phyloP scores from a whole-genome alignment of 2,797 vertebrate species.

The Trachops cirrhosus region DNA sequence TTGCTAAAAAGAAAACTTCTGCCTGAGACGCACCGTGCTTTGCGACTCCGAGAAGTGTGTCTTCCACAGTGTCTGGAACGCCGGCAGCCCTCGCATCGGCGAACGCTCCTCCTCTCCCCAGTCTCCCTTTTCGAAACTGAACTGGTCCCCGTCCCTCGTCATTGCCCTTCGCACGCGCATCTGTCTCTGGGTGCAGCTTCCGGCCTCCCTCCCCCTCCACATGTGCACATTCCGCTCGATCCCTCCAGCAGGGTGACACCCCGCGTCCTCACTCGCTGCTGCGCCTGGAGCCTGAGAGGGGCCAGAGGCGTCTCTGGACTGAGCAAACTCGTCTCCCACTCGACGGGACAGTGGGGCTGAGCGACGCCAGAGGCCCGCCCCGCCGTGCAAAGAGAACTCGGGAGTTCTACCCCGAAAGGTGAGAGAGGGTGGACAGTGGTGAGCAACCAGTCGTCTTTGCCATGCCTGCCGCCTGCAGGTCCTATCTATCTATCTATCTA shows the following conservation, averaged over 20 bases:
- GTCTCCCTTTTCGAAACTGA: neutral
- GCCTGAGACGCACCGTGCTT: neutral
- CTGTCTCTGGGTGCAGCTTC: neutral
- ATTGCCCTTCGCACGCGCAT: neutral
- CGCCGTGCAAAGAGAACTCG: rapidly evolving
- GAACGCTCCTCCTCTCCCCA: neutral
- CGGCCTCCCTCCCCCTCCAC: neutral
- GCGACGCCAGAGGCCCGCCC: neutral
- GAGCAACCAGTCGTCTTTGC: neutral
- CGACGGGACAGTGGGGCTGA: neutral
- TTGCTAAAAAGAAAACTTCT: neutral
- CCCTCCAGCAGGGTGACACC: no score
- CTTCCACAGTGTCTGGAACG: neutral
- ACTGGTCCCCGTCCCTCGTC: neutral
- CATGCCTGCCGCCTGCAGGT: rapidly evolving
- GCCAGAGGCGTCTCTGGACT: neutral
- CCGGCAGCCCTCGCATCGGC: neutral
- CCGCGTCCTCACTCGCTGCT: neutral
- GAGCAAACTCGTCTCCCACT: neutral
- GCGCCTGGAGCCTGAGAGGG: neutral
- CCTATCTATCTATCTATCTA: neutral
- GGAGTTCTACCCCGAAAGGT: neutral
- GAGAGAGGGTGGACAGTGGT: rapidly evolving
- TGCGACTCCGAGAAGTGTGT: neutral
- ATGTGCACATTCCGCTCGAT: neutral